Evolutionary conservation across 2,797 vertebrate species (phyloP).

Genomic region (Malurus leucopterus): DNA sequence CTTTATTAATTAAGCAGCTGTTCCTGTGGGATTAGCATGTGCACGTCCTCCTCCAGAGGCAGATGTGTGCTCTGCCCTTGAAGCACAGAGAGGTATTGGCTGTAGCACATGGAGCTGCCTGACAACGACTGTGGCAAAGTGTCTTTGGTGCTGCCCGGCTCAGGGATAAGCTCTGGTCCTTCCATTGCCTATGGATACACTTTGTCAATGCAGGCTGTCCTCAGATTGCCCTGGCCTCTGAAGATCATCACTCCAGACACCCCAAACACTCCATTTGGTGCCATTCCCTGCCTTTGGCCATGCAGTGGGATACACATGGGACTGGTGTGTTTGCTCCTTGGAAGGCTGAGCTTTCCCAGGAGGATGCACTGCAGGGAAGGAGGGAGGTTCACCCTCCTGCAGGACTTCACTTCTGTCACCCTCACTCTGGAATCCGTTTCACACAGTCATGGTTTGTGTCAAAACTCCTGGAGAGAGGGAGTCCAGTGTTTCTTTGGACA

Average conservation of each 20-base stretch:
- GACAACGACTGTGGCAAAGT: neutral
- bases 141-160: neutral
- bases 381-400: neutral
- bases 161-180: neutral
- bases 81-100: neutral
- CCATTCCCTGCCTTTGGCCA: neutral
- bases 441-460: neutral
- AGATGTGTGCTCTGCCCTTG: neutral
- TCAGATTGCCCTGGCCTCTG: neutral
- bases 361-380: neutral
- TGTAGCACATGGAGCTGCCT: neutral
- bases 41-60: neutral
- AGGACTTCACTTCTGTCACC: neutral
- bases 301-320: neutral
- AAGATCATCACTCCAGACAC: neutral
- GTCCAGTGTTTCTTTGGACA: too few species aligned
- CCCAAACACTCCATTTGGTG: neutral
- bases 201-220: neutral
- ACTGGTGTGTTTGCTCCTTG: neutral
- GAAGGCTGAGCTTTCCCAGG: neutral
- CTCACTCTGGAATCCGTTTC: neutral
- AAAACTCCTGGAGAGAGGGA: neutral
- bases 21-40: neutral
- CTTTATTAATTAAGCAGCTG: constrained; percentile 23
- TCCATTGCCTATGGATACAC: neutral